Base-by-base conservation (phyloP, 2,113 vertebrate species). In the Cathartes aura region DNA sequence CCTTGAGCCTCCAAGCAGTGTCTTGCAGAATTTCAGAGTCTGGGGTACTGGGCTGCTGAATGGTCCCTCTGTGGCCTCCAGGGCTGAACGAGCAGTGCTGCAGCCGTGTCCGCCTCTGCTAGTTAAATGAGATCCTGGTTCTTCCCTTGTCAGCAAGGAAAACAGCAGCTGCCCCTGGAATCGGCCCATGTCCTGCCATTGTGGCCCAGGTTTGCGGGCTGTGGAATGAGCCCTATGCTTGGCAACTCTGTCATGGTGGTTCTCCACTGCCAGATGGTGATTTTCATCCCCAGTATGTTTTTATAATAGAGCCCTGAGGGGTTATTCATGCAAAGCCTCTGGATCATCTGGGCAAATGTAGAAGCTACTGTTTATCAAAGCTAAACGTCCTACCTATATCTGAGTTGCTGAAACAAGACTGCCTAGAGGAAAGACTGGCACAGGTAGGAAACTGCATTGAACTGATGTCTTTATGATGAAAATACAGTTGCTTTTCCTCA, bases 121-220 rank as follows among this genome's bases (percentile, higher is more conserved):
- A 3, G 8, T 24, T 29, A 10, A 21, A 17, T 6, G 9, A 67
- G 55, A 43, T 52, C 36, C 24, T 10, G 12, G 34, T 7, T 22
- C 15, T 52, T 52, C 43, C 60, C 11, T 22, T 18, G 40, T 30
- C 45, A 40, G 36, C 52, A 6, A 16, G 7, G 13, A n/a, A 43
- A 59, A 15, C 10, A 18, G 43, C 22, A 34, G 36, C 36, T n/a
- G 59, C 32, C 22, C 34, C 6, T 38, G 38, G 60, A 12, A 17
- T 13, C 13, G 0, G 42, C 36, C 34, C 13, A 6, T 5, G n/a
- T 40, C 15, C 42, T 30, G 67, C 38, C 2, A 2, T 8, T 19
- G 38, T 18, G 34, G 20, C 20, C 14, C 26, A 11, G 60, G 64
- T 34, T 12, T 59, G 52, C 11, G 36, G 52, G 22, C 52, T 67